Evolutionary conservation across 1,140 invertebrate genomes (phyloP), one percentile per base, ranked within the genome.

Genomic region (Heliconius nattereri): DNA sequence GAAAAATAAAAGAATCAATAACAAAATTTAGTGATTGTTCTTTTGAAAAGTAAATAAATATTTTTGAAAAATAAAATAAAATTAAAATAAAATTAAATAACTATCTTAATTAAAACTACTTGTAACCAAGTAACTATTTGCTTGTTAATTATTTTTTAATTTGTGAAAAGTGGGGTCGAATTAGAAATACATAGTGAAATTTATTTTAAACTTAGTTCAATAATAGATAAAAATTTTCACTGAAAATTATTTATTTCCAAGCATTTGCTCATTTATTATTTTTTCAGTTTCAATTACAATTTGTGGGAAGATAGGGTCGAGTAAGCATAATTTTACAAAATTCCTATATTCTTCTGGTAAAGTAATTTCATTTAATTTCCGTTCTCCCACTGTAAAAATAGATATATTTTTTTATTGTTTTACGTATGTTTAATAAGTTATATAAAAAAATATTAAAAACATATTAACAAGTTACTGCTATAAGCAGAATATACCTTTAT

Each of bases 261-360:
- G 20, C 76, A 83, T 79, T 82, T 81, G 57, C n/a, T 81, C 79
- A n/a, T 83, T 75, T 23, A 94, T 45, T 80, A 90, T 81, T 71
- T 88, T 87, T 83, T 93, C 85, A 13, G 89, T 87, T 85, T 94
- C 85, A 57, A 81, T 72, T 7, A 95, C 84, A 37, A 93, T 40
- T 78, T 89, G 82, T 1, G 91, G 91, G 81, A 95, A 94, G 20
- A 76, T 78, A 7, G 94, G 93, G 84, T 95, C 94, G 26, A 94
- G 52, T 29, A 95, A 82, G 79, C 92, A 95, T 20, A 91, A 35
- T 75, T 93, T 94, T 9, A 94, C 78, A 85, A 95, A 94, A 73
- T 90, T 87, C 8, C 84, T 84, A 40, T 89, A 88, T 7, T 81
- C 71, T 35, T 66, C 29, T 32, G 90, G 88, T 35, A 89, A 78